Evolutionary conservation across 1,140 invertebrate species (phyloP), one percentile per base, ranked within the genome.

Genomic region (Tetramorium simillimum): DNA sequence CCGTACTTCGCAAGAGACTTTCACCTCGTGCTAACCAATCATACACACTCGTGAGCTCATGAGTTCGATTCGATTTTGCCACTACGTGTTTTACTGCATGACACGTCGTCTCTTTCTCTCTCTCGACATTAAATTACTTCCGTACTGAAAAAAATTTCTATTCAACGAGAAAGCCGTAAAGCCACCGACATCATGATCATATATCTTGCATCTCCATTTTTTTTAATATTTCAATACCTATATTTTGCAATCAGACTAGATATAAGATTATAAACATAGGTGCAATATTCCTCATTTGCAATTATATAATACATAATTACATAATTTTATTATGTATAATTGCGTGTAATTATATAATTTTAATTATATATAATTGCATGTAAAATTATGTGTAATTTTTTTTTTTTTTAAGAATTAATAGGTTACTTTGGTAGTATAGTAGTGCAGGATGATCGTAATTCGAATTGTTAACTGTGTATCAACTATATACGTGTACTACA

Each of bases 21-120:
- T 90, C 89, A 88, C 89, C 81, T 46, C 76, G 28, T 21, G 33
- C 12, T 56, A 75, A 56, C 33, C 73, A 63, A 82, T 65, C 53
- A 37, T 67, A 24, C 53, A 37, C 58, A n/a, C 14, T 49, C 43
- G 43, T 46, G 16, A 77, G 18, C 7, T 62, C 10, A 43, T 10
- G n/a, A 65, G 46, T 82, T 86, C 18, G 1, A 73, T 72, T 37
- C 46, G 18, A 58, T 24, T 85, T 65, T 18, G 24, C 40, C n/a
- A 40, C 12, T 75, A 21, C 49, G 67, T 46, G 24, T 87, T 78
- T 53, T 58, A 58, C 3, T 56, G 37, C 12, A 46, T 18, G 37
- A 82, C 40, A 24, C 62, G 33, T 24, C 14, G 5, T 43, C 24
- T 37, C 37, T 58, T 10, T 46, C 3, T 33, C 53, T 70, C 14